Percentiles rank a stretch among this genome's conserved stretches.
phyloP scores from a whole-genome alignment of 1,140 invertebrate species.

The Drosophila aff. region DNA sequence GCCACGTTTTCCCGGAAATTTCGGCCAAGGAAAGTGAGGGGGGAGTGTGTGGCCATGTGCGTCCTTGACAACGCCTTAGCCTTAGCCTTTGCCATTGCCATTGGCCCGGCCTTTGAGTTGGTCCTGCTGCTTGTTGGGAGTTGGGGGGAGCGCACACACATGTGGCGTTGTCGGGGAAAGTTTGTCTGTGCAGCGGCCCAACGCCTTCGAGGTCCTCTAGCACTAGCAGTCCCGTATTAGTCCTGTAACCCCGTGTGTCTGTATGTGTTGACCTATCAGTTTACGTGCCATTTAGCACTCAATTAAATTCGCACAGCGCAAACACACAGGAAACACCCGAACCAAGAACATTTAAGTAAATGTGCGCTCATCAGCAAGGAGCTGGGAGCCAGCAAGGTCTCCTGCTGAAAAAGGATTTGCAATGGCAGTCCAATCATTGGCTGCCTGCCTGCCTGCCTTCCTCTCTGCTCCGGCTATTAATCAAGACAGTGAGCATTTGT shows the following conservation, averaged over 20 bases:
- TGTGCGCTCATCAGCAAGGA: constrained; percentile 72
- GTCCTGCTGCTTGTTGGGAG: neutral
- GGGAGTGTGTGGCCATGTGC: constrained; percentile 17
- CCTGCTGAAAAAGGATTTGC: constrained; percentile 36
- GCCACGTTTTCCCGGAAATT: constrained; percentile 30
- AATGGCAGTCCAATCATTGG: constrained; percentile 41
- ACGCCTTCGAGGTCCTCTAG: constrained; percentile 22
- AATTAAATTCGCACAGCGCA: constrained; percentile 78
- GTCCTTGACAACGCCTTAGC: constrained; percentile 67
- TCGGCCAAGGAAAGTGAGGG: neutral
- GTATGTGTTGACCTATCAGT: constrained; percentile 79
- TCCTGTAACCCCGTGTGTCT: constrained; percentile 22
- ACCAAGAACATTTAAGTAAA: constrained; percentile 69
- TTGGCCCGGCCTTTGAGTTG: constrained; percentile 22
- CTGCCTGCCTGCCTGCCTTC: constrained; percentile 31
- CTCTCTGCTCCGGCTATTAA: constrained; percentile 63
- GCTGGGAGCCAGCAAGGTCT: constrained; percentile 12
- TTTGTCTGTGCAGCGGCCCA: constrained; percentile 53
- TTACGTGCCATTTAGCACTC: constrained; percentile 85
- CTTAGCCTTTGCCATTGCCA: constrained; percentile 19
- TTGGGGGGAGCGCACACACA: neutral
- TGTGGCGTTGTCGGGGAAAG: constrained; percentile 43
- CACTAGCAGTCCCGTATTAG: neutral
- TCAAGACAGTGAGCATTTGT: constrained; percentile 77
- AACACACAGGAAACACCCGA: constrained; percentile 59